These are phyloP conservation scores for Rhabdornis inornatus DNA, from an alignment of 2,113 vertebrate species.

Conservation along the genomic window DNA sequence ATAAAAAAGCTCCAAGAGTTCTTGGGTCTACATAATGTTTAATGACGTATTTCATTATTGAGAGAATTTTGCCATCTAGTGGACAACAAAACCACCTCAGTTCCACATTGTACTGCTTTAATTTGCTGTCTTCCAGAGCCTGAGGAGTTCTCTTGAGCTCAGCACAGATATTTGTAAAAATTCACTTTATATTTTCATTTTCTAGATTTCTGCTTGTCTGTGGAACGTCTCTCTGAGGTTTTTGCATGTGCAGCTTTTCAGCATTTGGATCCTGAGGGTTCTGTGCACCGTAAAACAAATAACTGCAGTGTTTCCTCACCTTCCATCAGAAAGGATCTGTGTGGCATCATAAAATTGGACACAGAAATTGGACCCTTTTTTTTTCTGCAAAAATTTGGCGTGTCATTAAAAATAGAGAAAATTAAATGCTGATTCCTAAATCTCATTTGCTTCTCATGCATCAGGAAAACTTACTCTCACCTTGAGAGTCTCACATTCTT, in stretches of 20 bases:
- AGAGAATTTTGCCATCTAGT: slow-evolving; percentile 40
- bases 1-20: background rate
- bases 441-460: background rate
- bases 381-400: background rate
- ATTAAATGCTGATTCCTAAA: background rate
- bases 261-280: background rate
- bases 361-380: background rate
- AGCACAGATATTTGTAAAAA: background rate
- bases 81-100: background rate
- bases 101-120: background rate
- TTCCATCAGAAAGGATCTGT: background rate
- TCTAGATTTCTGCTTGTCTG: background rate
- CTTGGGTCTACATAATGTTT: background rate
- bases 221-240: background rate
- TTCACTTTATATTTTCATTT: background rate
- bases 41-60: rapidly evolving
- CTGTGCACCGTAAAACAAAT: background rate
- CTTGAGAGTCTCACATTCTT: background rate
- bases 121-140: background rate
- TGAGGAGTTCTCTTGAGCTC: background rate
- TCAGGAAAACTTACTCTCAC: background rate
- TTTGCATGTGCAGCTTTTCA: background rate
- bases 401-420: background rate
- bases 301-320: background rate
- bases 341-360: background rate